Conservation (phyloP, 2,797 vertebrate species). For the Pangasius macronema region DNA sequence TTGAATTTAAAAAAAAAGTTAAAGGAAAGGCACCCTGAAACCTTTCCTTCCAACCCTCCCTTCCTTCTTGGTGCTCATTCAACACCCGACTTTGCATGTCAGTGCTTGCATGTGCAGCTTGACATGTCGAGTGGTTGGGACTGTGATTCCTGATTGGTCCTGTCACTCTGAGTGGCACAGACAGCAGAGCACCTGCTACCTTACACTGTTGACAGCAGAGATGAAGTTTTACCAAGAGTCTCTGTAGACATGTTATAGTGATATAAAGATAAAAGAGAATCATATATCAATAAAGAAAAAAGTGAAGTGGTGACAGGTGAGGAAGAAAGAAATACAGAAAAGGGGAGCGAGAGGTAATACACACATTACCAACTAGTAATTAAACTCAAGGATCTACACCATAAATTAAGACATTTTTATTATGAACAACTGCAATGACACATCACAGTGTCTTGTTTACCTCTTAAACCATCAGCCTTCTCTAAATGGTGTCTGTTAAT, state of each 20-base stretch:
- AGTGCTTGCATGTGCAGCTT: slow-evolving; percentile 20
- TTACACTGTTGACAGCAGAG: slow-evolving; percentile 31
- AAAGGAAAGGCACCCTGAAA: not conserved
- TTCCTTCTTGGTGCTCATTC: not conserved
- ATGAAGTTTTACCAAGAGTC: slow-evolving; percentile 25
- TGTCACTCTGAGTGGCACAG: slow-evolving; percentile 53
- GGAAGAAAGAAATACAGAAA: not conserved
- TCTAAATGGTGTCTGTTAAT: not conserved
- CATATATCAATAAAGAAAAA: slow-evolving; percentile 40
- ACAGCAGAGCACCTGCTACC: slow-evolving; percentile 57
- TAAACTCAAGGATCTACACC: not conserved
- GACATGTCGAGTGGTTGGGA: slow-evolving; percentile 34
- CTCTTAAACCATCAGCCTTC: not conserved
- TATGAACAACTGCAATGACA: not conserved
- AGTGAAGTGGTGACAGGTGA: not conserved
- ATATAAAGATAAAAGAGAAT: slow-evolving; percentile 40
- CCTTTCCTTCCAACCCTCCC: too few species aligned
- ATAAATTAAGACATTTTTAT: not conserved
- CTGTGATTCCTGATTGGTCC: slow-evolving; percentile 59
- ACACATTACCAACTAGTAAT: not conserved
- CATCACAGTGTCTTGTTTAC: not conserved
- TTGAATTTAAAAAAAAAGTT: not conserved
- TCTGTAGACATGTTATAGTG: not conserved
- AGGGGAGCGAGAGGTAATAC: not conserved
- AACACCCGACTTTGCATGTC: slow-evolving; percentile 34